Evolutionary conservation across 2,113 vertebrate species (phyloP).

Genomic region (Anarrhichthys ocellatus): DNA sequence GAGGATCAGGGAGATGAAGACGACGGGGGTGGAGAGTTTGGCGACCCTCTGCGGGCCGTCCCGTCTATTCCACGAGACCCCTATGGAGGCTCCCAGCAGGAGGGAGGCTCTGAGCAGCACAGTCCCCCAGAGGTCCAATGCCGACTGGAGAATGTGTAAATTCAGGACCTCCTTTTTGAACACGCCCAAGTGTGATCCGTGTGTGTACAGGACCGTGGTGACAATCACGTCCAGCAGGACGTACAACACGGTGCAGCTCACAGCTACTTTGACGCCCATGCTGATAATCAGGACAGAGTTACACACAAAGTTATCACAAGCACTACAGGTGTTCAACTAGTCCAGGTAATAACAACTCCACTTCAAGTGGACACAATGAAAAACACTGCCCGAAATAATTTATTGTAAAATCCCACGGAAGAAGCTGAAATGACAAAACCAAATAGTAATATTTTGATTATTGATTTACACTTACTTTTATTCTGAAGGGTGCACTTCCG

Average conservation of each 20-base stretch:
- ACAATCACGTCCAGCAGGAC: slow-evolving; percentile 83
- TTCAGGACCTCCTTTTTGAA: slow-evolving; percentile 85
- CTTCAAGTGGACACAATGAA: too few species aligned
- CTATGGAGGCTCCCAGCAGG: slow-evolving; percentile 88
- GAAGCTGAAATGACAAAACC: background rate
- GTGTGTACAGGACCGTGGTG: slow-evolving; percentile 88
- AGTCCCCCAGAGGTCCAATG: slow-evolving; percentile 91
- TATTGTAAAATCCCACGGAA: background rate
- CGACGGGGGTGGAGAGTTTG: slow-evolving; percentile 74
- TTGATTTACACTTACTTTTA: slow-evolving; percentile 18
- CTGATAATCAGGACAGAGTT: slow-evolving; percentile 25
- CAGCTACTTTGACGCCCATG: slow-evolving; percentile 84
- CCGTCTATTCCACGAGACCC: slow-evolving; percentile 87
- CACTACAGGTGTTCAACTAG: background rate
- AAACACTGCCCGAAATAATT: background rate
- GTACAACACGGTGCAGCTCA: slow-evolving; percentile 82
- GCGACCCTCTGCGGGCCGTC: slow-evolving; percentile 86
- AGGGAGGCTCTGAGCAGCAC: slow-evolving; percentile 87
- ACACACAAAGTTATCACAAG: background rate
- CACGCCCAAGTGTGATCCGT: slow-evolving; percentile 74
- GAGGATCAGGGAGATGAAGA: slow-evolving; percentile 84
- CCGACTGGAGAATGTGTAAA: slow-evolving; percentile 88
- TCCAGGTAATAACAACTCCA: background rate
- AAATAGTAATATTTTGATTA: background rate
- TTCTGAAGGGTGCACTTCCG: slow-evolving; percentile 18